A percentile compares a stretch with the other conserved stretches of the same genome.
Evolutionary conservation across 2,888 invertebrate species (phyloP).

Genomic region (Chrysomela aeneicollis): DNA sequence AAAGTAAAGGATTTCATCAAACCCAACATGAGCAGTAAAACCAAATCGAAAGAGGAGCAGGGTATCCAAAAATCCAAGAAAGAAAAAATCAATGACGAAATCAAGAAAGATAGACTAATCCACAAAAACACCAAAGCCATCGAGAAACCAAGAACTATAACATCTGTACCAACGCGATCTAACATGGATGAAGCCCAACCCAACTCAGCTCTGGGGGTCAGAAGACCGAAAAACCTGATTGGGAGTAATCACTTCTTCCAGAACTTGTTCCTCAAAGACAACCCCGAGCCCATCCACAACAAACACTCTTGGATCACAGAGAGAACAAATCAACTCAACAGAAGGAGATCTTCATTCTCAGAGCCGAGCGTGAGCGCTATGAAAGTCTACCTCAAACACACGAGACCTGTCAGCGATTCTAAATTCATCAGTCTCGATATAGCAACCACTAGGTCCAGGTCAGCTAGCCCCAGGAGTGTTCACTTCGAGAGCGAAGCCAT

Average conservation of each 20-base stretch:
- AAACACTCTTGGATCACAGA: slow-evolving; percentile 71
- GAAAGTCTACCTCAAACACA: slow-evolving; percentile 72
- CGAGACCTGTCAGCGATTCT: slow-evolving; percentile 76
- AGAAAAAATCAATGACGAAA: slow-evolving; percentile 54
- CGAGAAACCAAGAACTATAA: slow-evolving; percentile 40
- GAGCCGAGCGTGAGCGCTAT: slow-evolving; percentile 68
- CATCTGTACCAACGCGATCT: slow-evolving; percentile 34
- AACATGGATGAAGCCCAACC: slow-evolving; percentile 43
- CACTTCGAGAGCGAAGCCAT: slow-evolving; percentile 61
- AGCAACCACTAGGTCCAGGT: slow-evolving; percentile 61
- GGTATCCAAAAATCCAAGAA: slow-evolving; percentile 56
- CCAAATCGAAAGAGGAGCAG: slow-evolving; percentile 39
- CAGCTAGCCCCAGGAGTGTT: slow-evolving; percentile 68
- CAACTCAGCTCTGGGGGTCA: slow-evolving; percentile 60
- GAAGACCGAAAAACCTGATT: slow-evolving; percentile 67
- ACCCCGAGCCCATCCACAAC: slow-evolving; percentile 55
- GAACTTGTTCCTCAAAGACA: slow-evolving; percentile 71
- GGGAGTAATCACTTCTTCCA: slow-evolving; percentile 75
- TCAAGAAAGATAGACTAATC: slow-evolving; percentile 46
- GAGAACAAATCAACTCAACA: slow-evolving; percentile 74
- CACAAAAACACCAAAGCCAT: slow-evolving; percentile 39
- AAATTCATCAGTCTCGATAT: slow-evolving; percentile 74
- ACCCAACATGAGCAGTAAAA: slow-evolving; percentile 24
- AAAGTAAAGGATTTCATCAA: slow-evolving; percentile 27
- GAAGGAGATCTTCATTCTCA: slow-evolving; percentile 44